These are phyloP conservation scores for Helicoverpa assulta DNA, from an alignment of 2,888 invertebrate genomes.

Conservation along the genomic window DNA sequence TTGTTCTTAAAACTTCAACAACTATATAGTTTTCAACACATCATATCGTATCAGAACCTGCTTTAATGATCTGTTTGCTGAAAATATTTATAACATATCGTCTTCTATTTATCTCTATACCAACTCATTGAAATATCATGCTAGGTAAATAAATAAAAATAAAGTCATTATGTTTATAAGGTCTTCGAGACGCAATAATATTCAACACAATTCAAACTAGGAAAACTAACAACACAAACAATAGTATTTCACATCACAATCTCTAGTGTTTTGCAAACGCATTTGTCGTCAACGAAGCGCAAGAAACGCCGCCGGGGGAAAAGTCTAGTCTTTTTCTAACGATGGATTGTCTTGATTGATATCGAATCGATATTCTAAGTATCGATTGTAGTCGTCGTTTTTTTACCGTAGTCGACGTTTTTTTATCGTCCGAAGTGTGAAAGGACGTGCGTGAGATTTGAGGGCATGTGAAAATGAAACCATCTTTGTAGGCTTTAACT, in stretches of 20 bases:
- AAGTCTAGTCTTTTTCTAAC: constrained; percentile 61
- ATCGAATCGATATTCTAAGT: constrained; percentile 60
- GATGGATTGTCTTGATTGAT: constrained; percentile 60
- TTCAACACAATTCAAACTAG: constrained; percentile 41
- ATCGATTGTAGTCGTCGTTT: constrained; percentile 53
- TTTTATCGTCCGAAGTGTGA: constrained; percentile 54
- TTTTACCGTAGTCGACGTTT: constrained; percentile 35
- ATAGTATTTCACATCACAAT: constrained; percentile 64
- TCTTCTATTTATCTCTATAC: too few species aligned
- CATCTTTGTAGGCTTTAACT: constrained; percentile 36
- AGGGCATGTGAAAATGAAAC: constrained; percentile 56
- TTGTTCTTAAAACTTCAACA: too few species aligned
- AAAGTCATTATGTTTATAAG: too few species aligned
- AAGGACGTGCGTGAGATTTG: constrained; percentile 46
- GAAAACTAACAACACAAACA: constrained; percentile 59
- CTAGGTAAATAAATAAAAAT: too few species aligned
- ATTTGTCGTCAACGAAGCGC: constrained; percentile 48
- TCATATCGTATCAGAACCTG: too few species aligned
- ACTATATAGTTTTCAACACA: too few species aligned
- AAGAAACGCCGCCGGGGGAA: constrained; percentile 60
- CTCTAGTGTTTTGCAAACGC: constrained; percentile 61
- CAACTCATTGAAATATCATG: too few species aligned
- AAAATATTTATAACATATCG: too few species aligned
- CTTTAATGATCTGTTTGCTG: too few species aligned
- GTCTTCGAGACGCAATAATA: constrained; percentile 7